Evolutionary conservation across 1,140 invertebrate species (phyloP).

Genomic region (Steinernema khuongi): DNA sequence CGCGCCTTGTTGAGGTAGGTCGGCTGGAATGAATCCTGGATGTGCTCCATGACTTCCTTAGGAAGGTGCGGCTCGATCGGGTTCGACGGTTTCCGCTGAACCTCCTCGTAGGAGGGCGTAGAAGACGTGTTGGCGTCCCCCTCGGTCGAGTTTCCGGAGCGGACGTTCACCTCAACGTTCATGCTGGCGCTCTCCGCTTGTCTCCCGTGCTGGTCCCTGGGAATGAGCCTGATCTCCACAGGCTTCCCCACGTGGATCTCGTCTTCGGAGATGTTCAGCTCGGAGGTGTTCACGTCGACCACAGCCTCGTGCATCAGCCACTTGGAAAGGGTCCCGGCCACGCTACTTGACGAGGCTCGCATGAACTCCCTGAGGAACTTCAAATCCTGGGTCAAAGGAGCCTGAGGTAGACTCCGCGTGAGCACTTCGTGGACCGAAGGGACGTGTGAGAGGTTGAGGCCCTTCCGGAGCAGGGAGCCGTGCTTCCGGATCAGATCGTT

Average conservation of each 20-base stretch:
- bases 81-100: neutral
- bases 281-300: conserved; percentile 79
- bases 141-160: neutral
- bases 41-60: conserved; percentile 23
- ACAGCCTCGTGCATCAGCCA: conserved; percentile 89
- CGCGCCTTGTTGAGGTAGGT: conserved; percentile 23
- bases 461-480: conserved; percentile 74
- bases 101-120: neutral
- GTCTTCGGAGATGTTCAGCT: conserved; percentile 72
- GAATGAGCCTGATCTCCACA: conserved; percentile 70
- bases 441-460: conserved; percentile 78
- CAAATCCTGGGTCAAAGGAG: conserved; percentile 63
- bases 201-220: conserved; percentile 85
- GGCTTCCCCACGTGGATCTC: conserved; percentile 75
- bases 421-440: conserved; percentile 78
- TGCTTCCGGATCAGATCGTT: conserved; percentile 62
- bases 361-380: conserved; percentile 89
- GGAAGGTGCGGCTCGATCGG: neutral
- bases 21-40: conserved; percentile 30
- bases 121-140: neutral
- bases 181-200: conserved; percentile 76
- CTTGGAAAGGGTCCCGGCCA: conserved; percentile 77
- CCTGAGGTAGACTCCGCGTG: conserved; percentile 30
- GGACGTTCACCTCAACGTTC: conserved; percentile 65
- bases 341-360: conserved; percentile 74